These are phyloP conservation scores for Anadara kagoshimensis DNA, from an alignment of 1,140 invertebrate genomes.

Conservation along the genomic window DNA sequence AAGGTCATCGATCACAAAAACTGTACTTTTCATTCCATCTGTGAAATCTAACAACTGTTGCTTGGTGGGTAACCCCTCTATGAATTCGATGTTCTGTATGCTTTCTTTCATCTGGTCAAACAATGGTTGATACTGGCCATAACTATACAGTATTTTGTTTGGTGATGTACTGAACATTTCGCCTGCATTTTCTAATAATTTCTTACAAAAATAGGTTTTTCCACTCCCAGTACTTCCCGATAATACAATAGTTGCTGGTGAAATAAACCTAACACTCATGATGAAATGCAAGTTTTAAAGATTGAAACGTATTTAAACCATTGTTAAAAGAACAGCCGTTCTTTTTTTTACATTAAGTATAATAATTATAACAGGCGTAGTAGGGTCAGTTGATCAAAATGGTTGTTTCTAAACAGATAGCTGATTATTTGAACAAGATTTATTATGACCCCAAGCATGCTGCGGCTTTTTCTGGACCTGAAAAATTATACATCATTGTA, in stretches of 20 bases:
- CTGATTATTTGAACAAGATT: constrained; percentile 7
- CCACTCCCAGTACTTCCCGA: constrained; percentile 23
- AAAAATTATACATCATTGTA: constrained; percentile 26
- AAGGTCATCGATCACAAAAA: constrained; percentile 29
- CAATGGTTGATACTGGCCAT: constrained; percentile 21
- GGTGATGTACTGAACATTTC: constrained; percentile 22
- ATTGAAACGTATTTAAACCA: too few species aligned
- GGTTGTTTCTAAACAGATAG: not conserved
- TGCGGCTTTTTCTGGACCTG: constrained; percentile 20
- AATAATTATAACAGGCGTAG: too few species aligned
- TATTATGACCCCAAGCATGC: constrained; percentile 6
- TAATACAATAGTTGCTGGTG: constrained; percentile 11
- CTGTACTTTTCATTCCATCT: constrained; percentile 2
- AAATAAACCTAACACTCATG: too few species aligned
- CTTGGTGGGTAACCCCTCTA: constrained; percentile 11
- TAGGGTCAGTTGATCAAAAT: too few species aligned
- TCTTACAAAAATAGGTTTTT: constrained; percentile 14
- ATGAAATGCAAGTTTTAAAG: too few species aligned
- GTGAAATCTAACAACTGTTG: constrained; percentile 15
- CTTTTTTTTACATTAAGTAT: too few species aligned
- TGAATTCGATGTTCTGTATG: too few species aligned
- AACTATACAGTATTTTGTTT: constrained; percentile 18
- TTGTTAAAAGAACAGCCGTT: too few species aligned
- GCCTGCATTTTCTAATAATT: constrained; percentile 3
- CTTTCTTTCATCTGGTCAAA: constrained; percentile 22